Percentiles rank a stretch among this genome's conserved stretches.
Conservation (phyloP, 2,113 vertebrate species). For the Hemicordylus capensis region DNA sequence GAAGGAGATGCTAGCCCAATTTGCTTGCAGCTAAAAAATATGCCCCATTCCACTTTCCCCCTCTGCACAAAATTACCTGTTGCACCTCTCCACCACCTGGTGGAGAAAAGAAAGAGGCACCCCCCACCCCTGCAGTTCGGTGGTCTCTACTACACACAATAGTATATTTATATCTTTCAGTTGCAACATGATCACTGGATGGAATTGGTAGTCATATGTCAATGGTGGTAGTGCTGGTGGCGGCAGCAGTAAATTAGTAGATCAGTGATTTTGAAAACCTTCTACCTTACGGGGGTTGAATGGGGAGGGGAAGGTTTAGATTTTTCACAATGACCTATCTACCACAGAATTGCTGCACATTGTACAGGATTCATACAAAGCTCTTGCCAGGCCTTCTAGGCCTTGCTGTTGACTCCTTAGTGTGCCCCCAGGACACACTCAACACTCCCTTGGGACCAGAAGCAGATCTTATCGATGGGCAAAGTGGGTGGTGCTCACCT, state of each 20-base stretch:
- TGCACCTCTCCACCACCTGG: background rate
- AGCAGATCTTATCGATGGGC: no score
- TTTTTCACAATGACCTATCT: background rate
- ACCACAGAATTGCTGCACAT: background rate
- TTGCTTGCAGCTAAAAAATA: background rate
- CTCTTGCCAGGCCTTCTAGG: background rate
- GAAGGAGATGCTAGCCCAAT: background rate
- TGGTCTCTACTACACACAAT: background rate
- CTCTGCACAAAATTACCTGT: background rate
- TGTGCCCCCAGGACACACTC: background rate
- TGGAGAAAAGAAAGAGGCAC: no score
- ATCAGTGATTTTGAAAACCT: background rate
- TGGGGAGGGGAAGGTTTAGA: no score
- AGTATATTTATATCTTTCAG: no score
- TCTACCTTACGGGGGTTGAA: background rate
- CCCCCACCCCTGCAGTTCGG: no score
- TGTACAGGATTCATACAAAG: background rate
- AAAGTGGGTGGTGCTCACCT: no score
- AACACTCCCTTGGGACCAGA: background rate
- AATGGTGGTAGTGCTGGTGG: no score
- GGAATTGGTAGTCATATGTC: no score
- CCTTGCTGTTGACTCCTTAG: background rate
- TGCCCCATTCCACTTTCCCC: no score
- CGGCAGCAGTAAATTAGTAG: no score
- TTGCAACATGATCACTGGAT: background rate